Evolutionary conservation across 2,888 invertebrate species (phyloP).

Genomic region (Hybos culiciformis): DNA sequence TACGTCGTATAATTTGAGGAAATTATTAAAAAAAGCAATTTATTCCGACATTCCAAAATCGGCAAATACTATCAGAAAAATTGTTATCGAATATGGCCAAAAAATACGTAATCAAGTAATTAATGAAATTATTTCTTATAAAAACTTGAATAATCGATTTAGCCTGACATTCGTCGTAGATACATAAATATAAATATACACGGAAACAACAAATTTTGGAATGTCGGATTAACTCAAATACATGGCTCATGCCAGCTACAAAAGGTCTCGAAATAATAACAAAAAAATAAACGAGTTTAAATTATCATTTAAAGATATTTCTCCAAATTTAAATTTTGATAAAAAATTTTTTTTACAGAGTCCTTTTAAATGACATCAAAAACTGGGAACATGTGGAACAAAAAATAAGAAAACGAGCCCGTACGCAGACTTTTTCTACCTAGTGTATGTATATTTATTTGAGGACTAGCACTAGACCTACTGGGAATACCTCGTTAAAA

Average conservation of each 20-base stretch:
- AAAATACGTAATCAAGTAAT: slow-evolving; percentile 1
- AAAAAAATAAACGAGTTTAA: not conserved
- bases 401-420: too few species aligned
- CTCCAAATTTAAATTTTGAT: too few species aligned
- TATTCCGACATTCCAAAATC: not conserved
- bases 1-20: not conserved
- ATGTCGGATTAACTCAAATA: not conserved
- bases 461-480: too few species aligned
- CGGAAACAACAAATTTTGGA: not conserved
- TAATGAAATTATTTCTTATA: not conserved
- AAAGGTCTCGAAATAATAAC: not conserved
- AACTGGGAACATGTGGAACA: too few species aligned
- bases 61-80: not conserved
- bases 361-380: too few species aligned
- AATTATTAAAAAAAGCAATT: not conserved
- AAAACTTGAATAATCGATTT: not conserved
- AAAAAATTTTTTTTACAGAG: too few species aligned
- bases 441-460: too few species aligned
- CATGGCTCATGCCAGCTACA: slow-evolving; percentile 1
- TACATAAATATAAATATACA: slow-evolving; percentile 3
- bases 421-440: too few species aligned
- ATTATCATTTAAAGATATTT: not conserved
- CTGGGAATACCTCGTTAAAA: too few species aligned
- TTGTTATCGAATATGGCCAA: slow-evolving; percentile 1
- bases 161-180: slow-evolving; percentile 1